Percentiles rank a stretch among this genome's conserved stretches.
These are phyloP conservation scores for Catharus minimus DNA, from an alignment of 2,113 vertebrate species.

Conservation along the genomic window DNA sequence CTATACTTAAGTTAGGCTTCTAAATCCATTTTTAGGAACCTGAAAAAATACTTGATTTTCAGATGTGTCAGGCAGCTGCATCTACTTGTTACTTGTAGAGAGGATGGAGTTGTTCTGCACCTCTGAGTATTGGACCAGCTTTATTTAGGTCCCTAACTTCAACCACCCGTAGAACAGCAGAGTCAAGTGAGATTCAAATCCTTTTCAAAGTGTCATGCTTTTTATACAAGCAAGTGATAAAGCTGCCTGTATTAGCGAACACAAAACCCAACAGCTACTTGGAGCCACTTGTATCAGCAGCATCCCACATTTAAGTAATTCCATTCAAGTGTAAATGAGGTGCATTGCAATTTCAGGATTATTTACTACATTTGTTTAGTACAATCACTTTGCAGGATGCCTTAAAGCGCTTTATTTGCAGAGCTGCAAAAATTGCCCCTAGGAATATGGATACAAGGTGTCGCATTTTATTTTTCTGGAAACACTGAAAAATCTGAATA, in stretches of 20 bases:
- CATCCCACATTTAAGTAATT: constrained; percentile 29
- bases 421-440: constrained; percentile 11
- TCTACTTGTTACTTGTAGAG: background rate
- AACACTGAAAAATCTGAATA: background rate
- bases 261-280: background rate
- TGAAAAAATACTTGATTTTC: background rate
- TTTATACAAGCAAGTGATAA: background rate
- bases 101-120: background rate
- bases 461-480: background rate
- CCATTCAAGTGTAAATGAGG: constrained; percentile 54
- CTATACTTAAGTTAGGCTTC: background rate
- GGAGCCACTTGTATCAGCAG: background rate
- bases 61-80: constrained; percentile 2
- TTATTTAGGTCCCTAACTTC: constrained; percentile 17
- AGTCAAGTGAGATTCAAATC: background rate
- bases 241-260: background rate
- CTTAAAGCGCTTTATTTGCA: background rate
- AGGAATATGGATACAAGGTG: background rate
- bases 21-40: background rate
- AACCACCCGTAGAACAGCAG: background rate
- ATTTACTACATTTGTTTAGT: constrained; percentile 52
- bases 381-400: constrained; percentile 31
- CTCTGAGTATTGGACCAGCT: background rate
- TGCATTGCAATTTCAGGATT: constrained; percentile 28
- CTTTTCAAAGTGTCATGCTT: background rate